Base-by-base conservation (phyloP, 1,140 invertebrate genomes). In the Schmidtea mediterranea region DNA sequence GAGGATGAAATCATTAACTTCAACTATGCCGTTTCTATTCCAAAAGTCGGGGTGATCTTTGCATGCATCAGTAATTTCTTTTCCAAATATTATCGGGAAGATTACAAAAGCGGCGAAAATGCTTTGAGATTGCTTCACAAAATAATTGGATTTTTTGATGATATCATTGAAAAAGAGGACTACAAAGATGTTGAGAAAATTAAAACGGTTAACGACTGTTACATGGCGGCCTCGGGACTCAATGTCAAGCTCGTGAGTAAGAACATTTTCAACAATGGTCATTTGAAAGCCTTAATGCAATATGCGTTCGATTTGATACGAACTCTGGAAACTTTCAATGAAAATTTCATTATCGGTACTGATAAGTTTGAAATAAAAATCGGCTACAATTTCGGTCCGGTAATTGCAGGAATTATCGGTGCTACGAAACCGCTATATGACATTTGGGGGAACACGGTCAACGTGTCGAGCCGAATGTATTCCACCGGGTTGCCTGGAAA, bases 361-460 rank as follows among this genome's bases (percentile, higher is more conserved):
- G 73, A 89, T 46, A 77, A 83, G 61, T 73, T 73, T 90, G 32
- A 76, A 82, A n/a, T 60, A 90, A 13, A 73, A 82, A 68, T 74
- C 50, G 72, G 73, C 15, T 71, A 63, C 53, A 73, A 73, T 58
- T 66, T 62, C 56, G 86, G 86, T 0, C 82, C 87, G 55, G 81
- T 90, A 0, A 87, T 82, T 0, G 82, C 83, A 0, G 89, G 87
- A 2, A 84, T 95, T 0, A 90, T 94, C 43, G 87, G 87, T 0
- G 89, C 84, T 0, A 80, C 80, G 0, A 94, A 92, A 59, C 68
- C 92, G 16, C 83, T 86, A 58, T 95, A 90, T 55, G 89, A 94
- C 62, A 92, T 95, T 48, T 95, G 89, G 89, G 87, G 89, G 0
- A 86, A 95, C 65, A 83, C 87, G 0, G 86, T 92, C 0, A 95